Conservation (phyloP, 2,797 vertebrate species). For the Poeciliopsis paucimaculata region DNA sequence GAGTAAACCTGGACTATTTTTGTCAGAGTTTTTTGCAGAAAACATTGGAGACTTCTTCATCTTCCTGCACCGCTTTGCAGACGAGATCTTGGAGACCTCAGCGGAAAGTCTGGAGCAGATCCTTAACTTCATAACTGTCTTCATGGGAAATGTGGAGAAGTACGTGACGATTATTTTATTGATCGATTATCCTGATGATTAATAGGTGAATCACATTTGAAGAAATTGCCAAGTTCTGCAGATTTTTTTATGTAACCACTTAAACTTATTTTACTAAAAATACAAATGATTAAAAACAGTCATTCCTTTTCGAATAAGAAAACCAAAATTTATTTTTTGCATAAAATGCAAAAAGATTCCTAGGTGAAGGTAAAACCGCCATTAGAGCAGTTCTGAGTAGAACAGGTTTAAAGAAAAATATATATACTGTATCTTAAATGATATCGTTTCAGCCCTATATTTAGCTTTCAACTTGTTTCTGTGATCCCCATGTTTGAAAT, state of each 20-base stretch:
- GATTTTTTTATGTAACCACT: too few relatives aligned
- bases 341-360: too few relatives aligned
- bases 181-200: neutral
- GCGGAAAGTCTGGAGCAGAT: constrained; percentile 91
- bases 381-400: too few relatives aligned
- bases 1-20: constrained; percentile 11
- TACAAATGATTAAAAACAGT: too few relatives aligned
- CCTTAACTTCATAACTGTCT: constrained; percentile 93
- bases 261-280: too few relatives aligned
- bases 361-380: too few relatives aligned
- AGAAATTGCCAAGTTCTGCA: too few relatives aligned
- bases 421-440: too few relatives aligned
- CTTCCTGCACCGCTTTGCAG: constrained; percentile 94
- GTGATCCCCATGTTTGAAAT: constrained; percentile 3
- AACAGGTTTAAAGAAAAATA: too few relatives aligned
- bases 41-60: constrained; percentile 98
- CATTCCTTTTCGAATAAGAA: too few relatives aligned
- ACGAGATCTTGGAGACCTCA: constrained; percentile 92
- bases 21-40: constrained; percentile 95
- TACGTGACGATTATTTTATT: constrained; percentile 48
- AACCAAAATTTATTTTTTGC: too few relatives aligned
- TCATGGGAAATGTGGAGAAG: constrained; percentile 96
- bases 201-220: neutral
- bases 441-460: neutral
- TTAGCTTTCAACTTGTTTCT: neutral